Evolutionary conservation across 2,113 vertebrate species (phyloP), one percentile per base, ranked within the genome.

Genomic region (Puffinus mauretanicus): DNA sequence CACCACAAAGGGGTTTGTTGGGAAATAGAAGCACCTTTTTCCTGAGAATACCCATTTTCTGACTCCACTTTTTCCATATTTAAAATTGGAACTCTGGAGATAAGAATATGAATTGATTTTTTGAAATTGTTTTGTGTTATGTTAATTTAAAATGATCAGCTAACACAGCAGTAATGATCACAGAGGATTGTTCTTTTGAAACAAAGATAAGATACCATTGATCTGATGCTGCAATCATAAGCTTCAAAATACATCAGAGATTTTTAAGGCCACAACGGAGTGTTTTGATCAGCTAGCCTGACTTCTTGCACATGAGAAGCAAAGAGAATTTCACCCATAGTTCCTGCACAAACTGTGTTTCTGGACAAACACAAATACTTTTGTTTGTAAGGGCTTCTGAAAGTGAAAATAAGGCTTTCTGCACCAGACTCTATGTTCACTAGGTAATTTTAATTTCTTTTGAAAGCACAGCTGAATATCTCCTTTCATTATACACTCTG

Each of bases 111-210:
- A 94, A 64, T 87, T 85, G 89, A 88, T 93, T 83, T 94, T 80
- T 47, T 54, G 3, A 40, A 84, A 94, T 34, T 94, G 47, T 75
- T 96, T 94, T 76, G 17, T 90, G 67, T 66, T 92, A 61, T 69
- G 90, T 82, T 96, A 91, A 93, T 97, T 51, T 94, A 91, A 96
- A 97, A 86, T 80, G n/a, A 92, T 95, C 93, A 90, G 81, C 65
- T 94, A 95, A 82, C 17, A 3, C 77, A 95, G 86, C 82, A 93
- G 58, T 90, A 95, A 95, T 55, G 87, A 92, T 85, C 88, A 96
- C 52, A 90, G 51, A 78, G 52, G 51, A 90, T 14, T 87, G 61
- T 49, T 91, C 91, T 84, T 97, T 95, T 96, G 89, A 83, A 96
- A 82, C 81, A 81, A 86, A 93, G 75, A 54, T 90, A 94, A 91